Percentiles rank a stretch among this genome's conserved stretches.
Evolutionary conservation across 2,113 vertebrate genomes (phyloP).

Genomic region (Opisthocomus hoazin): DNA sequence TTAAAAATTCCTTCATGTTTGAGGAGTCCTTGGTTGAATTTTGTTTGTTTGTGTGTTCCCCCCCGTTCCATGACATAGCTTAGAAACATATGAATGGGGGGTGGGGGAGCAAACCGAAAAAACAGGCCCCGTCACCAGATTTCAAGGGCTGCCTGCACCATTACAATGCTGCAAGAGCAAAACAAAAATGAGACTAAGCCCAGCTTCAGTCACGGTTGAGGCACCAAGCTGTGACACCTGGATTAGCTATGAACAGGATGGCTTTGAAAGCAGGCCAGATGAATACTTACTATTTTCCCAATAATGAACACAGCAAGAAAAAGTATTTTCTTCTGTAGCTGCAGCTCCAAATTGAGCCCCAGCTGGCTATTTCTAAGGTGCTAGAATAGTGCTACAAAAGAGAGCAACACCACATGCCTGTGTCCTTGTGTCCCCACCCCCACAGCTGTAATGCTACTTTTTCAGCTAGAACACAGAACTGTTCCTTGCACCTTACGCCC

Average conservation of each 20-base stretch:
- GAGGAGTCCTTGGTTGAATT: neutral
- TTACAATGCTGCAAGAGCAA: neutral
- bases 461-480: neutral
- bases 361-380: neutral
- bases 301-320: neutral
- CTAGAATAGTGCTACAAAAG: too few species aligned
- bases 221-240: neutral
- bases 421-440: neutral
- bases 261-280: neutral
- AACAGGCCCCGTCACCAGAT: neutral
- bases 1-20: neutral
- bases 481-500: neutral
- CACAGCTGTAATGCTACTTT: neutral
- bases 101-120: too few species aligned
- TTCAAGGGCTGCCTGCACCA: neutral
- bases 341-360: neutral
- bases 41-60: neutral
- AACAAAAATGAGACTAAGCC: neutral
- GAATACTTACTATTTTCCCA: neutral
- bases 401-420: fast-evolving
- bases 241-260: neutral
- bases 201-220: neutral
- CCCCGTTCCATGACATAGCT: neutral
- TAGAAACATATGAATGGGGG: neutral
- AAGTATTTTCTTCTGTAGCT: neutral